A percentile compares a stretch with the other conserved stretches of the same genome.
These are phyloP conservation scores for Orycteropus afer DNA, from an alignment of 2,113 vertebrate species.

Conservation along the genomic window DNA sequence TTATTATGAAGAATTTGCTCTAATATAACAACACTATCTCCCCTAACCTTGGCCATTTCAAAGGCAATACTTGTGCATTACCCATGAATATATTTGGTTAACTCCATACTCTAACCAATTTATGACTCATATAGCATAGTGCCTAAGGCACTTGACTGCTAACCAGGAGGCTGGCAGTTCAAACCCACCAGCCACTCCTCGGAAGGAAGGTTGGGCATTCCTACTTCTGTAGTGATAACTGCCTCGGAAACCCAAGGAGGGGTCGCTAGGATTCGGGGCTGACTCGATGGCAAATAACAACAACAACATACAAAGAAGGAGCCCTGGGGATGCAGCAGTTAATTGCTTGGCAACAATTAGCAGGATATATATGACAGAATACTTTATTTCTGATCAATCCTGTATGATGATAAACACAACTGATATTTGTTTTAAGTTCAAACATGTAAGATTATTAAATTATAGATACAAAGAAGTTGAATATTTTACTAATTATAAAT, in stretches of 20 bases:
- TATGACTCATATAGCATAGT: no score
- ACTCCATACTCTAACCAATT: not conserved
- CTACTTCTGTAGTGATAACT: no score
- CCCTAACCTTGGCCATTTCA: not conserved
- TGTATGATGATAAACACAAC: not conserved
- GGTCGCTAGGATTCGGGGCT: no score
- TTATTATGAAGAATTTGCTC: not conserved
- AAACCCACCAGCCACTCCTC: no score
- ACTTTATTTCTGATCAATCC: conserved; percentile 25
- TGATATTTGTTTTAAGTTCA: not conserved
- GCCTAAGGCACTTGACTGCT: no score
- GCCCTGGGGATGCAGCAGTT: no score
- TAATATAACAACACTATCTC: not conserved
- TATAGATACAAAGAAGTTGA: not conserved
- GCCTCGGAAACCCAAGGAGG: no score
- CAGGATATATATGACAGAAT: not conserved
- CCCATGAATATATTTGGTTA: not conserved
- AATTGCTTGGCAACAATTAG: no score
- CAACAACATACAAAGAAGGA: no score
- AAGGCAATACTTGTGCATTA: not conserved
- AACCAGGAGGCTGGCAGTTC: no score
- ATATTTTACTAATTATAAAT: conserved; percentile 15
- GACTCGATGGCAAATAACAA: no score
- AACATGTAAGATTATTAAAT: not conserved
- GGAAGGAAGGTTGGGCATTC: no score